Evolutionary conservation across 2,888 invertebrate genomes (phyloP), one percentile per base, ranked within the genome.

Genomic region (Trissoscelio sp.): DNA sequence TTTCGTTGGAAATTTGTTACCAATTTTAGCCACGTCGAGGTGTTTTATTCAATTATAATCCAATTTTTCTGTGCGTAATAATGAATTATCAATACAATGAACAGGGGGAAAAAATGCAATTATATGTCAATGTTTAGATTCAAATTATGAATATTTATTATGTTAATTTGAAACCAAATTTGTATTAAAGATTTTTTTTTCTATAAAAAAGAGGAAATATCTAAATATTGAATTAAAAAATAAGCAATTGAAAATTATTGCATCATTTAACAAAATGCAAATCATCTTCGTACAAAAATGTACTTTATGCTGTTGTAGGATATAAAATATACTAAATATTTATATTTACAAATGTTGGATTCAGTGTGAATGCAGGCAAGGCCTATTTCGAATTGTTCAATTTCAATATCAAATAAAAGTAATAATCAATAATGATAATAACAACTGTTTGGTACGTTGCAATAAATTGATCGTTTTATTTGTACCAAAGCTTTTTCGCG

Each of bases 281-380:
- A 62, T 69, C 67, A 44, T 62, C 39, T 58, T 66, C 66, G 37
- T 77, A 75, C 66, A 75, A 77, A 69, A 62, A 16, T 69, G 69
- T 62, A 77, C 44, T 62, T 69, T 69, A 62, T 46, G 77, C 62
- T 69, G 75, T 69, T 69, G 75, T 67, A 58, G 67, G 28, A 67
- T 60, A 60, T 16, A 58, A 67, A 58, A 39, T 51, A 39, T 39
- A 66, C 73, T 73, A 73, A 75, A 75, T 67, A 75, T 67, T 75
- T 67, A 67, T 60, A 67, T 60, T 66, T 34, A 66, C 18, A 51
- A 55, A 51, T 39, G 74, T 39, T 46, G 74, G 64, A 74, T 74
- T 74, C 74, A 48, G 74, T 24, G 48, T 57, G 53, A 62, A 74
- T 37, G 12, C 14, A 12, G 37, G 14, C 22, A 7, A 46, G 12